Evolutionary conservation across 2,888 invertebrate genomes (phyloP).

Genomic region (Ennomos erosarius): DNA sequence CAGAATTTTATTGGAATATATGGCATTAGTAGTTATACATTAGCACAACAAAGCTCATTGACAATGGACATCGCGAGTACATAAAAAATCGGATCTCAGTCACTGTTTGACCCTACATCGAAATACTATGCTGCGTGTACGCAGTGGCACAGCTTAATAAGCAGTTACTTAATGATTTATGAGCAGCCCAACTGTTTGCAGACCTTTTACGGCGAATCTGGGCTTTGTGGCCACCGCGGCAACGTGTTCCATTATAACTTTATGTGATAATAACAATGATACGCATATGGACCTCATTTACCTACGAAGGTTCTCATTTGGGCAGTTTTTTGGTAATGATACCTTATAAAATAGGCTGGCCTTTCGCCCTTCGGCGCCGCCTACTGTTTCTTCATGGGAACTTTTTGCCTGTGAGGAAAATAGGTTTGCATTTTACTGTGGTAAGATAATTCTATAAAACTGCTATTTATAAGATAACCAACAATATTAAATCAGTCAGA

Average conservation of each 20-base stretch:
- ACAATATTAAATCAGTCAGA: too few relatives aligned
- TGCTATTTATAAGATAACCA: too few relatives aligned
- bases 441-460: too few relatives aligned
- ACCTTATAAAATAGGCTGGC: slow-evolving; percentile 22
- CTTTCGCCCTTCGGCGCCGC: slow-evolving; percentile 21
- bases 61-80: background rate
- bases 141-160: slow-evolving; percentile 17
- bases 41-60: background rate
- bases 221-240: slow-evolving; percentile 36
- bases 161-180: slow-evolving; percentile 66
- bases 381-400: slow-evolving; percentile 20
- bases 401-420: slow-evolving; percentile 4
- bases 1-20: too few relatives aligned
- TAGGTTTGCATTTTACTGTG: background rate
- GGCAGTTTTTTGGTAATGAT: slow-evolving; percentile 28
- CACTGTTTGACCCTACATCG: slow-evolving; percentile 8
- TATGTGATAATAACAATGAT: slow-evolving; percentile 30
- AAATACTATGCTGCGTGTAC: slow-evolving; percentile 20
- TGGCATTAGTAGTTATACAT: background rate
- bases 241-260: slow-evolving; percentile 29
- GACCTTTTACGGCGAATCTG: slow-evolving; percentile 67
- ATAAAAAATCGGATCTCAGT: slow-evolving; percentile 2
- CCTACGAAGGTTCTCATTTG: slow-evolving; percentile 31
- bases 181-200: slow-evolving; percentile 63
- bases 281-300: slow-evolving; percentile 35